These are phyloP conservation scores for Lepidocolaptes lacrymiger DNA, from an alignment of 2,797 vertebrate genomes.

Conservation along the genomic window DNA sequence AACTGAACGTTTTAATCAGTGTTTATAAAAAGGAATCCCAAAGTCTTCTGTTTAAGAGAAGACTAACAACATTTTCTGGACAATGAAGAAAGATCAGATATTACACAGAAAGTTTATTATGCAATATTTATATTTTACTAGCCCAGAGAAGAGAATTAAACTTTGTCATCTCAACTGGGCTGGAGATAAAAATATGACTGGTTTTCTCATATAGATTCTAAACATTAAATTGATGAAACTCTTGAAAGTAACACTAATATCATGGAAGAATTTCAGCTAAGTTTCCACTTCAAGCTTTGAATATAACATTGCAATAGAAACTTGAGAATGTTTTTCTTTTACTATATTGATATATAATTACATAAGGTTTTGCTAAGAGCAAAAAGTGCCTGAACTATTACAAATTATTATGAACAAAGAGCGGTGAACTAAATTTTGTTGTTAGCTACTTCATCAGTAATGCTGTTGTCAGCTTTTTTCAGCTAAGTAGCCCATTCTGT, in stretches of 20 bases:
- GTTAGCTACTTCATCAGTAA: not conserved
- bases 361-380: not conserved
- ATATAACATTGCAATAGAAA: not conserved
- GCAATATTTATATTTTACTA: not conserved
- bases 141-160: not conserved
- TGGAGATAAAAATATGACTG: not conserved
- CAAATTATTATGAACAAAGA: not conserved
- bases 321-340: not conserved
- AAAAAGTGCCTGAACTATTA: not conserved
- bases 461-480: not conserved
- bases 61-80: not conserved
- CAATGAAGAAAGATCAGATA: not conserved
- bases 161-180: not conserved
- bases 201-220: rapidly evolving
- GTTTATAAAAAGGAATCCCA: not conserved
- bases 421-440: not conserved
- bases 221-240: not conserved
- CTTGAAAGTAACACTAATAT: not conserved
- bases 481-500: not conserved
- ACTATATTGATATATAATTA: not conserved
- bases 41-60: not conserved
- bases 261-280: not conserved
- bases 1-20: not conserved
- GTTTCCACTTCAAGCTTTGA: not conserved
- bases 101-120: not conserved